These are phyloP conservation scores for Cyrtorhinus lividipennis DNA, from an alignment of 1,140 invertebrate genomes.

Conservation along the genomic window DNA sequence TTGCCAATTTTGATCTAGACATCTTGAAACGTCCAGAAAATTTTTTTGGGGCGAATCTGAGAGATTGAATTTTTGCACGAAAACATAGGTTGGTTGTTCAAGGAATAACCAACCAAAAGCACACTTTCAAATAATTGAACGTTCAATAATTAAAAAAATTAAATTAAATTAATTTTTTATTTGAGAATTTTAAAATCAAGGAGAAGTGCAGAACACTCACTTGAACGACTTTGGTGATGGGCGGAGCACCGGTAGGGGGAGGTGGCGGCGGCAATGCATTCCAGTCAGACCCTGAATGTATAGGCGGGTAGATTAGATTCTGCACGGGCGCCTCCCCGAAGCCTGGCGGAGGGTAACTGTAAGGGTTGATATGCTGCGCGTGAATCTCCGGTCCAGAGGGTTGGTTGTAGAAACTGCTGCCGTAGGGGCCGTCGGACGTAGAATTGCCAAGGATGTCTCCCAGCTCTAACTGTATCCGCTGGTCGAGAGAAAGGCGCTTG, in stretches of 20 bases:
- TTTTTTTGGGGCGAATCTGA: no score
- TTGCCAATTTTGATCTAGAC: no score
- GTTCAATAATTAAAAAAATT: no score
- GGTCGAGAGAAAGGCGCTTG: constrained; percentile 31
- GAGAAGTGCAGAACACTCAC: constrained; percentile 2
- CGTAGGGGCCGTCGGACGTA: neutral
- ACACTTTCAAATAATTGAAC: no score
- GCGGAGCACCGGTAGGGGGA: neutral
- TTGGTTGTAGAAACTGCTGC: neutral
- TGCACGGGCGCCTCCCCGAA: neutral
- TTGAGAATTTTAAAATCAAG: no score
- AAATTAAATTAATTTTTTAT: no score
- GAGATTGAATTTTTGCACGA: no score
- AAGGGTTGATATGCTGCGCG: neutral
- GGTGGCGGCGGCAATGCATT: neutral
- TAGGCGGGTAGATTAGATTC: constrained; percentile 18
- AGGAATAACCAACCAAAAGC: no score
- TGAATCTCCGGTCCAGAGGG: neutral
- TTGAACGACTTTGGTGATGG: constrained; percentile 12
- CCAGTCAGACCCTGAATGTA: neutral
- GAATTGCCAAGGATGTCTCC: constrained; percentile 22
- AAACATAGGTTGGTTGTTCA: no score
- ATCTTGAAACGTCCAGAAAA: no score
- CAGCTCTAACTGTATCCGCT: constrained; percentile 31
- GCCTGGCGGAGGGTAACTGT: constrained; percentile 2